Base-by-base conservation (phyloP, 1,140 invertebrate genomes). In the Ganaspis sp. region DNA sequence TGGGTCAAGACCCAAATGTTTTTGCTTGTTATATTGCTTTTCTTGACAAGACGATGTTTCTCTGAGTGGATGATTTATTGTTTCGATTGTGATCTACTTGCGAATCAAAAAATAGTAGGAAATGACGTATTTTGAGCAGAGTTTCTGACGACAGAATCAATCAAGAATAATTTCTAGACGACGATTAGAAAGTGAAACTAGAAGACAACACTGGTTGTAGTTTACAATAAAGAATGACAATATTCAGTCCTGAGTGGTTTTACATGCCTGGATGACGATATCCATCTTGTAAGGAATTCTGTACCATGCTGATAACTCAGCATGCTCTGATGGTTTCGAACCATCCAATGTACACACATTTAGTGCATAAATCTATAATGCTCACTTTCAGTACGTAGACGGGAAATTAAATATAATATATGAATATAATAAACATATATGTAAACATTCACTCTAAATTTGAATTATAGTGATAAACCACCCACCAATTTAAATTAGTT, bases 261-360 rank as follows among this genome's bases (percentile, higher is more conserved):
- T 15, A 58, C 54, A 29, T 58, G 54, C 2, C 17, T 17, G 45
- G 17, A 17, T 49, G 45, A 49, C 45, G 45, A 49, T 49, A 49
- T 49, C n/a, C 45, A 49, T 49, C 45, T 49, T n/a, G 45, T 17
- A 49, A n/a, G 45, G 45, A 49, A 49, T 49, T 17, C 45, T 49
- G 45, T 49, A 58, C 54, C 21, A 29, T 23, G 19, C 53, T 54
- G 53, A 54, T 58, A 26, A 23, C 54, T 26, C 54, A 58, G 54
- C 54, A 58, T 58, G 54, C 54, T 58, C 21, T 58, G 54, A 58
- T 58, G 54, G 54, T 11, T 58, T 26, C 21, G 21, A 58, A 58
- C 54, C 54, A 58, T 58, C 15, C 9, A 58, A 26, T 29, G 54
- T 58, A 26, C 54, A 58, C 21, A 29, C 26, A 23, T 26, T 58